Percentiles rank a stretch among this genome's conserved stretches.
Conservation (phyloP, 2,888 invertebrate genomes). For the Lobophora halterata region DNA sequence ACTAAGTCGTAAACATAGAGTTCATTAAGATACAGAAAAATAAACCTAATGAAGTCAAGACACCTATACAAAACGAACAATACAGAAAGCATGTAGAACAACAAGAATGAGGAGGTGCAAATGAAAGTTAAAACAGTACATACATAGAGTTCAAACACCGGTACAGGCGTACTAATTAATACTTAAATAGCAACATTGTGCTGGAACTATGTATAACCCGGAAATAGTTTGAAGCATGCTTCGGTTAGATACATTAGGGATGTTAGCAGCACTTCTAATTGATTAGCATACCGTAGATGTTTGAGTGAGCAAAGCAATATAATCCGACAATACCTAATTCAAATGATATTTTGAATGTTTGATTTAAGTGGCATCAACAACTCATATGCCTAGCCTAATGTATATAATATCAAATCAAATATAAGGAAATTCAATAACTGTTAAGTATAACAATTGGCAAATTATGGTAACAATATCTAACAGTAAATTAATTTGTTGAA, state of each 20-base stretch:
- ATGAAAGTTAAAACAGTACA: conserved; percentile 41
- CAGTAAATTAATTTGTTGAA: conserved; percentile 1
- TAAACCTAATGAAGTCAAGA: no score
- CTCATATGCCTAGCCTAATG: no score
- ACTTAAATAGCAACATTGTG: conserved; percentile 54
- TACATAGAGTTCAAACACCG: conserved; percentile 46
- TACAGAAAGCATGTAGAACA: conserved; percentile 10
- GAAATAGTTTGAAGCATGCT: conserved; percentile 35
- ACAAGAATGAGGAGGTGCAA: conserved; percentile 18
- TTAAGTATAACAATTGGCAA: conserved; percentile 2
- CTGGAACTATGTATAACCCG: conserved; percentile 31
- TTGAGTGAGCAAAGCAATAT: no score
- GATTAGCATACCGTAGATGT: conserved; percentile 2
- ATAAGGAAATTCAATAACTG: no score
- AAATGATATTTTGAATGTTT: no score
- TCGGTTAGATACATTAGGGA: conserved; percentile 34
- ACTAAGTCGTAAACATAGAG: no score
- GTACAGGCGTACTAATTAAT: conserved; percentile 56
- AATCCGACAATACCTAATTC: no score
- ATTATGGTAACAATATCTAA: conserved; percentile 3
- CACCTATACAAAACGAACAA: no score
- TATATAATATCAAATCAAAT: no score
- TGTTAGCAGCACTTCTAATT: conserved; percentile 29
- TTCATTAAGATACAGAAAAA: no score
- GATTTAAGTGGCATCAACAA: no score